These are phyloP conservation scores for Petrocephalus zakoni DNA, from an alignment of 2,113 vertebrate genomes.

Conservation along the genomic window DNA sequence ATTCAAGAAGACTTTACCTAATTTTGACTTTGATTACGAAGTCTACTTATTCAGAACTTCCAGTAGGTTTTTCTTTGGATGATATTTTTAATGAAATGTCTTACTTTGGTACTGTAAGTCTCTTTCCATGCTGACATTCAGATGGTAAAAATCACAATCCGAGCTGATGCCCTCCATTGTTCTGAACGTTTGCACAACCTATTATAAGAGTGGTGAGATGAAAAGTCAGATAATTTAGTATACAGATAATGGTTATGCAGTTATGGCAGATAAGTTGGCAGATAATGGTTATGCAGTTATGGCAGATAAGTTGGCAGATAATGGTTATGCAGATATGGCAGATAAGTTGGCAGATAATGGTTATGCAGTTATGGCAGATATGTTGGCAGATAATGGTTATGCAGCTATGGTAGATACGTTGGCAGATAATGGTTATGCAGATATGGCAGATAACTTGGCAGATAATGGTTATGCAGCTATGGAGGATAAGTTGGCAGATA, in stretches of 20 bases:
- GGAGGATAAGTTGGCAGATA: neutral
- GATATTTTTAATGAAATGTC: neutral
- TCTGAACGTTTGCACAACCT: slow-evolving; percentile 42
- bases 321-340: neutral
- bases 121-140: slow-evolving; percentile 37
- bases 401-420: neutral
- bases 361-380: too few species aligned
- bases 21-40: neutral
- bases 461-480: too few species aligned
- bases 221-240: neutral
- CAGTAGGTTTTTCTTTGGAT: neutral
- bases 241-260: neutral
- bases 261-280: neutral
- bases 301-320: too few species aligned
- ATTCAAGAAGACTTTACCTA: neutral
- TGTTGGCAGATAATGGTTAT: too few species aligned
- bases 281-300: too few species aligned
- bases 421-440: neutral
- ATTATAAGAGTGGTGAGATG: neutral
- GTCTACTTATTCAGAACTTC: neutral
- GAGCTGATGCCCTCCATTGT: slow-evolving; percentile 31
- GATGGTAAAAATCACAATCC: slow-evolving; percentile 31
- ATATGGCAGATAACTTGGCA: too few species aligned
- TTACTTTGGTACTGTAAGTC: slow-evolving; percentile 31
- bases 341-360: neutral